These are phyloP conservation scores for Crotophaga sulcirostris DNA, from an alignment of 2,113 vertebrate genomes.

Conservation along the genomic window DNA sequence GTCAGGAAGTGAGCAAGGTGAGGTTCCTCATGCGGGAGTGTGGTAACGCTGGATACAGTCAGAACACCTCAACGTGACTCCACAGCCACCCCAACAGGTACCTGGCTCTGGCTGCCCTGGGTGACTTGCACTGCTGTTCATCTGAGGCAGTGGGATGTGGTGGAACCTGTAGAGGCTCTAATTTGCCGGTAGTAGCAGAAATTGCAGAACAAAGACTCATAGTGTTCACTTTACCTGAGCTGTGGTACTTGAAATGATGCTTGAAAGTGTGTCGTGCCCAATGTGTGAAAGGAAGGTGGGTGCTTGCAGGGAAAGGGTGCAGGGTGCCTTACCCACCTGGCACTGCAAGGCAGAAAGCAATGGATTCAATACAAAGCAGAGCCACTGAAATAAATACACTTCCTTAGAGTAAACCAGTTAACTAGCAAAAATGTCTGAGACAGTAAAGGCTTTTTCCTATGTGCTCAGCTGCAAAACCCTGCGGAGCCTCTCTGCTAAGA, in stretches of 20 bases:
- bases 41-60: too few relatives aligned
- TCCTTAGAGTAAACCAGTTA: not conserved
- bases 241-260: not conserved
- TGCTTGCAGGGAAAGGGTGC: not conserved
- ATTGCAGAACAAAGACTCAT: not conserved
- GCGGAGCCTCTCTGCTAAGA: not conserved
- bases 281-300: not conserved
- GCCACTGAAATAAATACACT: not conserved
- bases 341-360: not conserved
- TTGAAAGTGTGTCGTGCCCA: not conserved
- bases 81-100: too few relatives aligned
- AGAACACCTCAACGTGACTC: too few relatives aligned
- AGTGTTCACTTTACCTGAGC: not conserved
- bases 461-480: not conserved
- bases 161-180: too few relatives aligned
- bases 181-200: not conserved
- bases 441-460: not conserved
- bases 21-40: too few relatives aligned
- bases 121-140: too few relatives aligned
- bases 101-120: too few relatives aligned
- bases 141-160: too few relatives aligned
- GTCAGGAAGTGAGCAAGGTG: too few relatives aligned
- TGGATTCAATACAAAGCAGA: not conserved
- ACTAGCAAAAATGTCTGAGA: not conserved
- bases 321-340: accelerated